A percentile compares a stretch with the other conserved stretches of the same genome.
These are phyloP conservation scores for Euspilapteryx auroguttella DNA, from an alignment of 2,888 invertebrate species.

Conservation along the genomic window DNA sequence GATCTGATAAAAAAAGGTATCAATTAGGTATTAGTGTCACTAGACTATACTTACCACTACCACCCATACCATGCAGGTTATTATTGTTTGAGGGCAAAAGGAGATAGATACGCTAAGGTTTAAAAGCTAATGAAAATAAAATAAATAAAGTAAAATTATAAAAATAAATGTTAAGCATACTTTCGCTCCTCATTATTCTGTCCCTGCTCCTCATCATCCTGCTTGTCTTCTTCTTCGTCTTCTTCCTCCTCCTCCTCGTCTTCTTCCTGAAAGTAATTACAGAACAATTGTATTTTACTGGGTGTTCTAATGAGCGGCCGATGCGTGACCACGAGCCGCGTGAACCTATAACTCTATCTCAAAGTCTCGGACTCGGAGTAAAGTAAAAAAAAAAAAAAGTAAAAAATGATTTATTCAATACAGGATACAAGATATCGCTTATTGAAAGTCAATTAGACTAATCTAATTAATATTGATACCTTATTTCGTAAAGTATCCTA, in stretches of 20 bases:
- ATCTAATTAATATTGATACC: no score
- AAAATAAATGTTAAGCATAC: no score
- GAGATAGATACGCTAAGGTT: neutral
- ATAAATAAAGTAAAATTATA: constrained; percentile 19
- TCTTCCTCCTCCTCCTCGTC: constrained; percentile 71
- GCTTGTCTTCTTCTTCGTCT: constrained; percentile 63
- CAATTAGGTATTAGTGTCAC: no score
- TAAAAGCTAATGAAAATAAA: constrained; percentile 12
- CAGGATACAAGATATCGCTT: no score
- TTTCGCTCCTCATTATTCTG: constrained; percentile 42
- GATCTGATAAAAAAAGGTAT: constrained; percentile 21
- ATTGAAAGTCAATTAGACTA: no score
- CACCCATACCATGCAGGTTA: no score
- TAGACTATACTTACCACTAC: no score
- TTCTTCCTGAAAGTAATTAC: constrained; percentile 26
- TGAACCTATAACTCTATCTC: no score
- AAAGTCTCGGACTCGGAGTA: no score
- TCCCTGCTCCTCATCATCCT: constrained; percentile 62
- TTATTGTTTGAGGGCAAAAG: no score
- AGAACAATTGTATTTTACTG: constrained; percentile 1
- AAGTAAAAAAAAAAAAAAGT: constrained; percentile 1
- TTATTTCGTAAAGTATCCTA: no score
- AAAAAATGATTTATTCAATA: no score
- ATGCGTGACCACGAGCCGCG: constrained; percentile 87
- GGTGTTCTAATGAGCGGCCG: constrained; percentile 68